Base-by-base conservation (phyloP, 2,113 vertebrate genomes). In the Sander lucioperca region DNA sequence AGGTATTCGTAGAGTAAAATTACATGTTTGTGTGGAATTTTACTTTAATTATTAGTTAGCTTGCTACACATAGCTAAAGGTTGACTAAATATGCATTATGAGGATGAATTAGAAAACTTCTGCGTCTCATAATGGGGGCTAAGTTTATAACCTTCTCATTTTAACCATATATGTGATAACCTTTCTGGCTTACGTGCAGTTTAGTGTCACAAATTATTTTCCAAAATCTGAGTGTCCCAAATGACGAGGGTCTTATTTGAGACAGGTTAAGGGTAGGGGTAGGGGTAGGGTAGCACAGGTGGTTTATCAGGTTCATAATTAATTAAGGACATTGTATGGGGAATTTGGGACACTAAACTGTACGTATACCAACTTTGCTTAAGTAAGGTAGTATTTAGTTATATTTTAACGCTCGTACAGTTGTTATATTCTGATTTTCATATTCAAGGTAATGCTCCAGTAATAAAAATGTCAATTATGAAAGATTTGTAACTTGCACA, bases 1-100 rank as follows among this genome's bases (percentile, higher is more conserved):
- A 89, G 86, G 88, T 89, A 83, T 0, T 62, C 1, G 9, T 6
- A 0, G 0, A 21, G 4, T 39, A 50, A 3, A 58, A 33, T 21
- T 2, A 1, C 5, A 2, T 3, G 5, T 70, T n/a, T 51, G 10
- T 57, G 3, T 50, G 1, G 0, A 10, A 19, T 36, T 74, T 1
- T 6, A 10, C n/a, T 6, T 5, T 21, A 0, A 27, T 27, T 43
- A 30, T 30, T n/a, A n/a, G 59, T n/a, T 68, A 25, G 16, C 19
- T 15, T 10, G 68, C 74, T 69, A 8, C 5, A 47, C 50, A 4
- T 33, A 6, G 13, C 13, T 13, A 14, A 25, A 50, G 5, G 47
- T 2, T 27, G 9, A 47, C 5, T n/a, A 33, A 15, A 16, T 43
- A 16, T 47, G 23, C 3, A 19, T 53, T n/a, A 2, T 33, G 2